Evolutionary conservation across 2,113 vertebrate species (phyloP).

Genomic region (Oenanthe oenanthe): DNA sequence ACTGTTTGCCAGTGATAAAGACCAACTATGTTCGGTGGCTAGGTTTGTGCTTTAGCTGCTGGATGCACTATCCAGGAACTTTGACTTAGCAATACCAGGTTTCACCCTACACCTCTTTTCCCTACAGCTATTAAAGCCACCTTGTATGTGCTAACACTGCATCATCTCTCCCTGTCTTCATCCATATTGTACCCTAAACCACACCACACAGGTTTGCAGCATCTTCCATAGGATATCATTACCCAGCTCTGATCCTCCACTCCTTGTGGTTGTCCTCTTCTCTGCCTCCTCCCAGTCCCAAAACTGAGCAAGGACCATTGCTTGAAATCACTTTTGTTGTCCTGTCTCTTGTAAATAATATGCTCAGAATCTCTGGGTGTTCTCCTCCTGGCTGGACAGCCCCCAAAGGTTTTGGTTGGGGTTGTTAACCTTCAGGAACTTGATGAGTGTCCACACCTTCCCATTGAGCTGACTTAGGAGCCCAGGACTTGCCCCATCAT

Average conservation of each 20-base stretch:
- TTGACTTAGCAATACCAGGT: slow-evolving; percentile 42
- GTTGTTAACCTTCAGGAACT: not conserved
- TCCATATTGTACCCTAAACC: not conserved
- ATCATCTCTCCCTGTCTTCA: not conserved
- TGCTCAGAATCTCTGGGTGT: not conserved
- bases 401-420: not conserved
- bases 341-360: slow-evolving; percentile 12
- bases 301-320: not conserved
- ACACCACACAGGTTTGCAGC: not conserved
- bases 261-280: not conserved
- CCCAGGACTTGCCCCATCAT: not conserved
- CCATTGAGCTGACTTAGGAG: not conserved
- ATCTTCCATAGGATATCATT: not conserved
- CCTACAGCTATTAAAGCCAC: slow-evolving; percentile 42
- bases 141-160: slow-evolving; percentile 1
- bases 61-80: slow-evolving; percentile 32
- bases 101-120: slow-evolving; percentile 20
- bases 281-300: not conserved
- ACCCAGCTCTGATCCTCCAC: not conserved
- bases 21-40: slow-evolving; percentile 26
- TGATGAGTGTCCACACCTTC: not conserved
- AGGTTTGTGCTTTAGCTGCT: slow-evolving; percentile 44
- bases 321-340: not conserved
- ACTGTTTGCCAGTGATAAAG: slow-evolving; percentile 47
- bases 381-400: not conserved